A percentile compares a stretch with the other conserved stretches of the same genome.
Conservation (phyloP, 2,797 vertebrate genomes). For the Oophaga sylvatica region DNA sequence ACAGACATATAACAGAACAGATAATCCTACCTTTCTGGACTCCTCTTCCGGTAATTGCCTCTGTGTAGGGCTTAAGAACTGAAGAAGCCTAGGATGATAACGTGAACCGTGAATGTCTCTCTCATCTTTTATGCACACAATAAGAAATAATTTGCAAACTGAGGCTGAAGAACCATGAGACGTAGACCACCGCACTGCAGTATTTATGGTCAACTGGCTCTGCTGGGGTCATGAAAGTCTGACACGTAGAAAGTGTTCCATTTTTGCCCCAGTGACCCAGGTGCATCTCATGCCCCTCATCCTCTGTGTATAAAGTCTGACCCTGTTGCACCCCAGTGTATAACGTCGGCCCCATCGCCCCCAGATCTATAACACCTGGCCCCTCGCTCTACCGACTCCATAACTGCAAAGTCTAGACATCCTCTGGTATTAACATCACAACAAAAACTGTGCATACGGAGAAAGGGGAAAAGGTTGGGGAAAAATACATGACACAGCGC, state of each 20-base stretch:
- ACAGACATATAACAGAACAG: background rate
- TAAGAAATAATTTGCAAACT: background rate
- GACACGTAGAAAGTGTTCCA: background rate
- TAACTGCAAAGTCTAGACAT: no score
- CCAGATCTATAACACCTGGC: no score
- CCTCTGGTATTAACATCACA: no score
- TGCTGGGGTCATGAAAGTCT: background rate
- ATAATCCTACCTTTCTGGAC: conserved; percentile 68
- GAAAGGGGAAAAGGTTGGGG: no score
- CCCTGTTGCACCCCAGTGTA: no score
- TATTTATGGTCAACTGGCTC: background rate
- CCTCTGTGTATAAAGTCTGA: no score
- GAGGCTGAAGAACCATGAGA: background rate
- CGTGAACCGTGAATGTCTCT: background rate
- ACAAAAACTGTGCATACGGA: no score
- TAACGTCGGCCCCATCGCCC: no score
- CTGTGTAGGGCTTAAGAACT: conserved; percentile 69
- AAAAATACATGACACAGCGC: no score
- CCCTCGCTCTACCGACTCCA: no score
- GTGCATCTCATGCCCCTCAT: no score
- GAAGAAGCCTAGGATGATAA: conserved; percentile 69
- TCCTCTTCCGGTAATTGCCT: conserved; percentile 59
- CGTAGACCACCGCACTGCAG: background rate
- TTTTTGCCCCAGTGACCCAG: no score
- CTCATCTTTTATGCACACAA: background rate